Base-by-base conservation (phyloP, 2,113 vertebrate genomes). In the Sitta europaea region DNA sequence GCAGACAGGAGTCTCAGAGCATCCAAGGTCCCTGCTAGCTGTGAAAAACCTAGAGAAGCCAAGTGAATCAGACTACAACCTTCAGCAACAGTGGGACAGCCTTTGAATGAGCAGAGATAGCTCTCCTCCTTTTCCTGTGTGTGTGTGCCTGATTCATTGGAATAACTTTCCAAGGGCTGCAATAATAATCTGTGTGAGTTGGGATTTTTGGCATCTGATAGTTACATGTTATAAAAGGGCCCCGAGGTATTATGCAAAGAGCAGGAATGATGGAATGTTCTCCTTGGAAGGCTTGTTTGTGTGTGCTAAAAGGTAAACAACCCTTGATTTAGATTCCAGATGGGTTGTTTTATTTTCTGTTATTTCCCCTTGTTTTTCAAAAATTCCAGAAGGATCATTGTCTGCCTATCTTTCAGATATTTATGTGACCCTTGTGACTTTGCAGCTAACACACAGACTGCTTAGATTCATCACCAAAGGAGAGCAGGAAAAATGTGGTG, bases 171-270 rank as follows among this genome's bases (percentile, higher is more conserved):
- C 76, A 89, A 96, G 88, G 71, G 54, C 31, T 90, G 77, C 90
- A 95, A 45, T 95, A 91, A 96, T 91, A 97, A 95, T 95, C 83
- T 93, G 50, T 48, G 74, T 83, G 94, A 95, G 85, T 9, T 92
- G 95, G 93, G 91, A 93, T 63, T 92, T 96, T 90, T 88, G 89
- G 87, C 76, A 94, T 94, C 72, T 94, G 91, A 85, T 95, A 75
- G 82, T 73, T 96, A 25, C 81, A 91, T 57, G 59, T 57, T 91
- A 54, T 93, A 93, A 94, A 83, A 77, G 72, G 73, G 65, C 94
- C 78, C 91, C 61, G 68, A 92, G 82, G 83, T 83, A 92, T 90
- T 91, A 40, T 2, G 0, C 53, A 63, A 71, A 91, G 59, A 86
- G 59, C 38, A 59, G 58, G 70, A 66, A 85, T 65, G 80, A 94